Evolutionary conservation across 2,888 invertebrate species (phyloP).

Genomic region (Xanthorhoe designata): DNA sequence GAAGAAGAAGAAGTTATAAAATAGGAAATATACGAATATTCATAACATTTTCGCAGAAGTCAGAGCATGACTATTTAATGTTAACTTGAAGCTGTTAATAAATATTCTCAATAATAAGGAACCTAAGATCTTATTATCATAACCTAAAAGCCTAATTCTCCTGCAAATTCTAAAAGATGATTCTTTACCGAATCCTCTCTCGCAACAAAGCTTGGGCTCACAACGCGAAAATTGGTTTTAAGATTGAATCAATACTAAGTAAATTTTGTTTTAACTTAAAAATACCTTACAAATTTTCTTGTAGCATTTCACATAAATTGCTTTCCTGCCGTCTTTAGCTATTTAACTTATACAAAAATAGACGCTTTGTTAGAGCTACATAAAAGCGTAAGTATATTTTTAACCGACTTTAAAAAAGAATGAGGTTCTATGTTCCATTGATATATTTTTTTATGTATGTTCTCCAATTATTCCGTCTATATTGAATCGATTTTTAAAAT

Average conservation of each 20-base stretch:
- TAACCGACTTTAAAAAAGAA: too few species aligned
- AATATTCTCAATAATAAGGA: too few species aligned
- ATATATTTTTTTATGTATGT: too few species aligned
- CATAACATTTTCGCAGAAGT: too few species aligned
- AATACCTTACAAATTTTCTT: conserved; percentile 16
- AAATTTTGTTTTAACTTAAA: conserved; percentile 9
- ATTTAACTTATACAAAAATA: neutral
- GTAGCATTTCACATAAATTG: conserved; percentile 19
- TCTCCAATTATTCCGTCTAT: too few species aligned
- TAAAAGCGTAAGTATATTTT: too few species aligned
- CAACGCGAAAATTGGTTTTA: conserved; percentile 27
- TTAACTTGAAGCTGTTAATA: neutral
- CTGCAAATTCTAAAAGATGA: neutral
- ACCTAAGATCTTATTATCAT: neutral
- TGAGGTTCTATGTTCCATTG: too few species aligned
- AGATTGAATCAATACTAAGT: conserved; percentile 22
- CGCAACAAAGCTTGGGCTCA: conserved; percentile 15
- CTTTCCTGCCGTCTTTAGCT: neutral
- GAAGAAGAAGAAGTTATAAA: too few species aligned
- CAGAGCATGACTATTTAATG: neutral
- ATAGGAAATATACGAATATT: too few species aligned
- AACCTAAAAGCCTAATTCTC: neutral
- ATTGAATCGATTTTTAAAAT: too few species aligned
- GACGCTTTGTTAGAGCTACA: too few species aligned
- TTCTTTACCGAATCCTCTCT: neutral